A percentile compares a stretch with the other conserved stretches of the same genome.
Conservation (phyloP, 1,140 invertebrate genomes). For the Melitaea cinxia region DNA sequence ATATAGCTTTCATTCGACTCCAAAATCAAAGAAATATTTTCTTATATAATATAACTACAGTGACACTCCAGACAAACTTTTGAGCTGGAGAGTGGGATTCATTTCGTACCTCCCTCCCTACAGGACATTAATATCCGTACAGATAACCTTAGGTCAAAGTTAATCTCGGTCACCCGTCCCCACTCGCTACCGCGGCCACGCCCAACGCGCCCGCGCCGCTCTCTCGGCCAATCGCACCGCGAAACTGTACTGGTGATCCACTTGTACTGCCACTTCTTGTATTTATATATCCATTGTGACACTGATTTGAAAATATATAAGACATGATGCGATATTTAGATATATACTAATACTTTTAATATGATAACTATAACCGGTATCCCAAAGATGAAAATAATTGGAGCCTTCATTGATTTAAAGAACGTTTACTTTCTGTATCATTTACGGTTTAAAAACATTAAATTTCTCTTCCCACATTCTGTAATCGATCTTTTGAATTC, state of each 20-base stretch:
- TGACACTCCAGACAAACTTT: too few relatives aligned
- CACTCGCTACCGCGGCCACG: constrained; percentile 58
- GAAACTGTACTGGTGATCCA: constrained; percentile 50
- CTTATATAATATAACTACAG: too few relatives aligned
- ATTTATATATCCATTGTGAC: neutral
- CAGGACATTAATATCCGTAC: constrained; percentile 43
- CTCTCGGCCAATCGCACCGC: constrained; percentile 63
- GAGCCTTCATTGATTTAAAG: too few relatives aligned
- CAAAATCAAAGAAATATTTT: too few relatives aligned
- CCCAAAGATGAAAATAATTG: too few relatives aligned
- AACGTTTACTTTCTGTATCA: too few relatives aligned
- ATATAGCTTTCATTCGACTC: too few relatives aligned
- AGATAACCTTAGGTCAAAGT: constrained; percentile 44
- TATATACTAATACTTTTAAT: too few relatives aligned
- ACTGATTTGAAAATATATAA: neutral
- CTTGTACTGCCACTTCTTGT: constrained; percentile 29
- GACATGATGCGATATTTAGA: neutral
- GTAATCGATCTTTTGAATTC: neutral
- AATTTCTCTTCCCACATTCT: neutral
- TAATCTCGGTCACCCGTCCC: constrained; percentile 45
- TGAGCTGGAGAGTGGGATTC: too few relatives aligned
- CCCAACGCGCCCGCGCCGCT: constrained; percentile 51
- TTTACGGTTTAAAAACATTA: too few relatives aligned
- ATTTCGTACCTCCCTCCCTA: neutral
- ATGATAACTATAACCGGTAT: too few relatives aligned